Evolutionary conservation across 1,140 invertebrate genomes (phyloP).

Genomic region (Bombus breviceps): DNA sequence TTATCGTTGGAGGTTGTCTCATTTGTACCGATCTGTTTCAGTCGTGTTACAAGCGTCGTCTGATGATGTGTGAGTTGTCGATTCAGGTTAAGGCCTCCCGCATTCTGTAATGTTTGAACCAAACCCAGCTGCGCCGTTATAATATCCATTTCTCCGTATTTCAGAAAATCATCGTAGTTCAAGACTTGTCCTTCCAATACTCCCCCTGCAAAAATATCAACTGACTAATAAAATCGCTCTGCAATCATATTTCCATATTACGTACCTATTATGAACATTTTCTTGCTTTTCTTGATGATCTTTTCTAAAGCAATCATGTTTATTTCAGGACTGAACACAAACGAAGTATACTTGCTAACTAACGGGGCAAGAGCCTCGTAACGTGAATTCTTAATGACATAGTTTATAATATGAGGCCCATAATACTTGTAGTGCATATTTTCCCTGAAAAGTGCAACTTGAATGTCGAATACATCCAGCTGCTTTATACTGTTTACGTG

Average conservation of each 20-base stretch:
- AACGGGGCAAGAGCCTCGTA: conserved; percentile 77
- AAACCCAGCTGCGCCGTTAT: conserved; percentile 85
- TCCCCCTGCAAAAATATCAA: conserved; percentile 83
- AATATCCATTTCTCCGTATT: conserved; percentile 85
- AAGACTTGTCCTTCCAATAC: conserved; percentile 87
- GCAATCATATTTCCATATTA: conserved; percentile 31
- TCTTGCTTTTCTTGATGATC: conserved; percentile 85
- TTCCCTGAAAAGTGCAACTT: conserved; percentile 84
- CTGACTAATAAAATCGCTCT: conserved; percentile 3
- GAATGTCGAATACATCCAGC: conserved; percentile 85
- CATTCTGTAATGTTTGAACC: conserved; percentile 86
- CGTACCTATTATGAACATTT: conserved; percentile 86
- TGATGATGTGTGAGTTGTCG: conserved; percentile 87
- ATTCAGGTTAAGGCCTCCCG: conserved; percentile 84
- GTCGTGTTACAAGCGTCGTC: conserved; percentile 85
- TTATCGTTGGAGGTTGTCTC: conserved; percentile 58
- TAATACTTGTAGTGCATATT: conserved; percentile 87
- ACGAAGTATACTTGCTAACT: conserved; percentile 82
- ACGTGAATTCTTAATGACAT: conserved; percentile 85
- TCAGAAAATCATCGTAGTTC: conserved; percentile 86
- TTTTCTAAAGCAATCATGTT: conserved; percentile 84
- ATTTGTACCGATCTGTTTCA: conserved; percentile 84
- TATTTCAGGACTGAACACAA: conserved; percentile 85
- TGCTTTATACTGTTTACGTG: conserved; percentile 87
- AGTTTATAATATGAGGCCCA: conserved; percentile 83